These are phyloP conservation scores for Himalopsyche phryganea DNA, from an alignment of 1,140 invertebrate genomes.

Conservation along the genomic window DNA sequence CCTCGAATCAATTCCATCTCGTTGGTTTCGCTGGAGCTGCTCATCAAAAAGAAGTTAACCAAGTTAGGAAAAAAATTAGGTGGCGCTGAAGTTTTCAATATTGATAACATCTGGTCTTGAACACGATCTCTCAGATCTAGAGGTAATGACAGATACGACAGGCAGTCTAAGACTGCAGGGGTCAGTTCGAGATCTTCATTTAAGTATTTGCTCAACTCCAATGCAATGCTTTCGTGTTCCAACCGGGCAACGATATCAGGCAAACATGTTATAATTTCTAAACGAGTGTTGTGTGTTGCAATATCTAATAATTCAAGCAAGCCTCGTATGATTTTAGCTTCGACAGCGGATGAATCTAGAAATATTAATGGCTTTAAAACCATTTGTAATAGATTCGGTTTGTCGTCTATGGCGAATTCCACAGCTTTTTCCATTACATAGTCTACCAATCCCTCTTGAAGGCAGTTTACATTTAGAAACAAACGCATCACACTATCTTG, in stretches of 20 bases:
- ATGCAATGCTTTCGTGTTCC: conserved; percentile 44
- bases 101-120: conserved; percentile 44
- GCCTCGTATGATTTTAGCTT: conserved; percentile 41
- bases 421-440: conserved; percentile 45
- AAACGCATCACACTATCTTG: conserved; percentile 46
- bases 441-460: conserved; percentile 45
- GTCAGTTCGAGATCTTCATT: conserved; percentile 44
- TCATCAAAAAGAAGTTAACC: conserved; percentile 46
- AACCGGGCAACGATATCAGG: conserved; percentile 48
- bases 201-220: conserved; percentile 45
- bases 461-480: conserved; percentile 40
- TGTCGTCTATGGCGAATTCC: conserved; percentile 41
- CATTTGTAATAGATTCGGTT: conserved; percentile 44
- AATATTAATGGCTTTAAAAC: conserved; percentile 45
- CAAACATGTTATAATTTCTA: conserved; percentile 50
- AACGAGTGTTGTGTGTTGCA: conserved; percentile 40
- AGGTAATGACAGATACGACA: conserved; percentile 46
- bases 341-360: conserved; percentile 40
- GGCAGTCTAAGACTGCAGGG: conserved; percentile 47
- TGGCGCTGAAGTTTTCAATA: conserved; percentile 40
- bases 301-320: conserved; percentile 46
- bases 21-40: conserved; percentile 36
- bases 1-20: conserved; percentile 41
- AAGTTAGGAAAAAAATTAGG: conserved; percentile 46
- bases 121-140: conserved; percentile 43